phyloP scores from a whole-genome alignment of 2,888 invertebrate species.

The Gordius sp. region DNA sequence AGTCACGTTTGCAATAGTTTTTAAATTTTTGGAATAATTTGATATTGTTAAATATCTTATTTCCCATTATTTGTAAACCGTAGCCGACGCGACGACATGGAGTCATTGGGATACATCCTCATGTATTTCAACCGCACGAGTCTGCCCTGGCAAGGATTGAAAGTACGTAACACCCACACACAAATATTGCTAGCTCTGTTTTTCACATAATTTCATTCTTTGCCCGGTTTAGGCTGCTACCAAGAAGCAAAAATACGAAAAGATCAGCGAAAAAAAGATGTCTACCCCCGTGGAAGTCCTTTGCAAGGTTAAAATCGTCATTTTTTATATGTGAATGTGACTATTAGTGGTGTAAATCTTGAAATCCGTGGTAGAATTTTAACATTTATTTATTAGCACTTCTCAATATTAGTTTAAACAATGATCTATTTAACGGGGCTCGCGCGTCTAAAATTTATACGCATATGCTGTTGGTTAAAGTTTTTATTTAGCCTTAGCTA shows the following conservation, averaged over 20 bases:
- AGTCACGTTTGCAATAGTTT: no score
- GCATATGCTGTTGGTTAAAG: no score
- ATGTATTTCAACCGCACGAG: slow-evolving; percentile 88
- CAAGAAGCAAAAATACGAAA: slow-evolving; percentile 95
- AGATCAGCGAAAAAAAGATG: slow-evolving; percentile 98
- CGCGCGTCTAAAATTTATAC: no score
- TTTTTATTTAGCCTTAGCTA: no score
- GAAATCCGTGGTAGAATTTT: no score
- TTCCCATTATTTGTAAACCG: slow-evolving; percentile 19
- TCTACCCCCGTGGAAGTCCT: slow-evolving; percentile 87
- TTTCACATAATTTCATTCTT: slow-evolving; percentile 10
- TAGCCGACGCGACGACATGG: slow-evolving; percentile 93
- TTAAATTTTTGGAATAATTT: no score
- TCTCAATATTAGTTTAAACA: no score
- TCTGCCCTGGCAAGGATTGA: slow-evolving; percentile 86
- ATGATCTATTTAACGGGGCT: no score
- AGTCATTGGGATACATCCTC: slow-evolving; percentile 88
- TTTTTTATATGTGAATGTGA: no score
- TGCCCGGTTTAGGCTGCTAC: slow-evolving; percentile 47
- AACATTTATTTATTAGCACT: no score
- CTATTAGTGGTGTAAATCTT: no score
- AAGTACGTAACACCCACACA: slow-evolving; percentile 22
- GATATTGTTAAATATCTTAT: no score
- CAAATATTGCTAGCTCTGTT: neutral
- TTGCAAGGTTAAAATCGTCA: slow-evolving; percentile 46